phyloP scores from a whole-genome alignment of 2,113 vertebrate genomes.

The Chaetops frenatus region DNA sequence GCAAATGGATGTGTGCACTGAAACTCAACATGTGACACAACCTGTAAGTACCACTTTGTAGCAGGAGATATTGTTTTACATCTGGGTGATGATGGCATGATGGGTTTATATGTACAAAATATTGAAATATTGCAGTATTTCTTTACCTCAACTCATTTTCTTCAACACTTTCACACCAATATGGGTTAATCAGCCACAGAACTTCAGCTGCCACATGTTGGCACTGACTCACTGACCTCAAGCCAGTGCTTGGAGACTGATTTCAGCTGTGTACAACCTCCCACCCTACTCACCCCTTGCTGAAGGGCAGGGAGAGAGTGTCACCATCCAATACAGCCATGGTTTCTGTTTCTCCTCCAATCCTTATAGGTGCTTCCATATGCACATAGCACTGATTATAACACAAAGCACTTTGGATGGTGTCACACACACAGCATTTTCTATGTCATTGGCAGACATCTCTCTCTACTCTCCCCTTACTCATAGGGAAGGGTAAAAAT shows the following conservation, averaged over 20 bases:
- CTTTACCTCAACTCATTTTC: neutral
- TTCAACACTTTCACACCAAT: neutral
- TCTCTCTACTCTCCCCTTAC: neutral
- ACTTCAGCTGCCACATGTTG: neutral
- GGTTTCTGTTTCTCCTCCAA: neutral
- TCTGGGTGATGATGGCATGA: neutral
- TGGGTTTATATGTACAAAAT: neutral
- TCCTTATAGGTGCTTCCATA: neutral
- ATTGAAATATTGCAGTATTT: neutral
- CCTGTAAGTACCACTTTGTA: rapidly evolving
- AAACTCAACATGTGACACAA: neutral
- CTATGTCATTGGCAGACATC: neutral
- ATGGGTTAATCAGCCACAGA: neutral
- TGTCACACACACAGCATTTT: neutral
- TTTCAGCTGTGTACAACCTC: neutral
- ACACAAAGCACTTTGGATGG: neutral
- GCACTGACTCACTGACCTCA: neutral
- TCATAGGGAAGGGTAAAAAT: neutral
- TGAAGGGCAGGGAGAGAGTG: neutral
- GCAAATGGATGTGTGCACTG: neutral
- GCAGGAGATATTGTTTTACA: neutral
- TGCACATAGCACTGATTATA: neutral
- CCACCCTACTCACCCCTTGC: neutral
- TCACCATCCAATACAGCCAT: neutral
- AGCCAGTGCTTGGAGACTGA: neutral